These are phyloP conservation scores for Muricea muricata DNA, from an alignment of 92 coral and sea anemone species.

Conservation along the genomic window DNA sequence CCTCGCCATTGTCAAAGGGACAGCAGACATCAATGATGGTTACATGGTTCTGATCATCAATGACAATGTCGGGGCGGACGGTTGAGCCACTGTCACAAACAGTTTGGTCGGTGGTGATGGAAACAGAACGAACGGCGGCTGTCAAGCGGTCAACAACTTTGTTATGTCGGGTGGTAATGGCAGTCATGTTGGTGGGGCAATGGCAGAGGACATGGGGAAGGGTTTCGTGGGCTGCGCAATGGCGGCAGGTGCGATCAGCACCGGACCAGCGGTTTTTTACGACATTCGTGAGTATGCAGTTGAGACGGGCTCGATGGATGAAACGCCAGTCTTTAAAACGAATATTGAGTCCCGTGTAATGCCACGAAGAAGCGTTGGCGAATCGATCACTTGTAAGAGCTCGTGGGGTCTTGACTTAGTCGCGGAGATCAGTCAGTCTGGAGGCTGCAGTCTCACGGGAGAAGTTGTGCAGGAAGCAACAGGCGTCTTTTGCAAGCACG, in stretches of 20 bases:
- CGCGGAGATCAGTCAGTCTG: too few species aligned
- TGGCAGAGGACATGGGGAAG: too few species aligned
- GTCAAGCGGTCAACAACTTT: neutral
- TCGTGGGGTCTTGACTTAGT: too few species aligned
- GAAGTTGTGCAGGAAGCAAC: neutral
- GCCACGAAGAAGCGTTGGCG: too few species aligned
- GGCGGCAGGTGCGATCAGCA: neutral
- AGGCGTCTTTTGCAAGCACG: too few species aligned
- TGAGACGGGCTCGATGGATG: too few species aligned
- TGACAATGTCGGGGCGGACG: too few species aligned
- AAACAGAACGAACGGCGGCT: neutral
- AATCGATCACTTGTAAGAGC: too few species aligned
- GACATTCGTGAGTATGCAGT: neutral
- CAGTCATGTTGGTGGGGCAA: neutral
- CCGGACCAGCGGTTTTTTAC: neutral
- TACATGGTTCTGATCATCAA: neutral
- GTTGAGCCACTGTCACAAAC: neutral
- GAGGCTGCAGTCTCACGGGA: conserved; percentile 13
- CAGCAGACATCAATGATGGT: conserved; percentile 7
- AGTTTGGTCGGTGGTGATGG: neutral
- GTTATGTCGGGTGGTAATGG: neutral
- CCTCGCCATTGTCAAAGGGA: too few species aligned
- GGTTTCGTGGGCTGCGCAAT: too few species aligned
- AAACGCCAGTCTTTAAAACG: conserved; percentile 35
- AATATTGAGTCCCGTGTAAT: too few species aligned